Conservation (phyloP, 2,113 vertebrate species). For the Turnix velox region DNA sequence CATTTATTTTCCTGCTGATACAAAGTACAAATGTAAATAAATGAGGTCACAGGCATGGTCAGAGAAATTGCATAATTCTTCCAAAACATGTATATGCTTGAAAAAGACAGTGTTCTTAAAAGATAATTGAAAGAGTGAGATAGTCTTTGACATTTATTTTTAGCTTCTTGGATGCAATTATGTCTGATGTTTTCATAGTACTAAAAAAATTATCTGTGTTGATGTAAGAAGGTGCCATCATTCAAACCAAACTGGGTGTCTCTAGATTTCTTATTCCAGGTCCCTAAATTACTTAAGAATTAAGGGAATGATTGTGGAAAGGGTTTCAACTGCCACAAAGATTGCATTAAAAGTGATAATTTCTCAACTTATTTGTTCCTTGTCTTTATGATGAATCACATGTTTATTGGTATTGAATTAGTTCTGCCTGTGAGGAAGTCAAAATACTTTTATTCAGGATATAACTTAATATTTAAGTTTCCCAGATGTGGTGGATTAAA, state of each 20-base stretch:
- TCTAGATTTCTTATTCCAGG: not conserved
- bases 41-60: not conserved
- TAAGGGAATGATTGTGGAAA: not conserved
- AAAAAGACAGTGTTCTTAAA: not conserved
- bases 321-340: not conserved
- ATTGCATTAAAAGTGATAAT: not conserved
- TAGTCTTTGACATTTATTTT: not conserved
- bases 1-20: not conserved
- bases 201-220: slow-evolving; percentile 9
- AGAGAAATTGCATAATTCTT: not conserved
- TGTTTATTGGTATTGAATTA: not conserved
- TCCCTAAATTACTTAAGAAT: not conserved
- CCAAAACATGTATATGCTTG: not conserved
- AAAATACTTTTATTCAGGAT: not conserved
- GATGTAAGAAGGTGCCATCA: not conserved
- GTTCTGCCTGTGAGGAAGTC: not conserved
- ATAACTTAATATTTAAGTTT: not conserved
- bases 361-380: not conserved
- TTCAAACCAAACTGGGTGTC: slow-evolving; percentile 2
- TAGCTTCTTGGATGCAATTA: not conserved
- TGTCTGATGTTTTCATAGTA: not conserved
- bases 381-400: not conserved
- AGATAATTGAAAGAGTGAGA: not conserved
- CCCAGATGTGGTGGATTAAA: not conserved
- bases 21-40: not conserved